A percentile compares a stretch with the other conserved stretches of the same genome.
These are phyloP conservation scores for Agrochola macilenta DNA, from an alignment of 2,888 invertebrate species.

Conservation along the genomic window DNA sequence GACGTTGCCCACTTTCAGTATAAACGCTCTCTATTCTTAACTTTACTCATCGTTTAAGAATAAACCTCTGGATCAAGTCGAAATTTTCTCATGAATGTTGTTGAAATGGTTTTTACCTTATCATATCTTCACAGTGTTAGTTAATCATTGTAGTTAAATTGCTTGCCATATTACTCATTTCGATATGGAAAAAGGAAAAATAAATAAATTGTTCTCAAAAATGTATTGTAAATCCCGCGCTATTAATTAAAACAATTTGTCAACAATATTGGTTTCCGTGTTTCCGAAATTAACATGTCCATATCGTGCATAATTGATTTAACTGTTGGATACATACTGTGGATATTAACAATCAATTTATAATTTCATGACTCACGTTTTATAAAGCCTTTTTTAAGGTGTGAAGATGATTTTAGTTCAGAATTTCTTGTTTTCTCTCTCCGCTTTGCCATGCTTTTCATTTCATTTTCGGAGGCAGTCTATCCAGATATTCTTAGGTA, in stretches of 20 bases:
- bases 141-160: neutral
- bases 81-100: neutral
- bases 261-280: conserved; percentile 47
- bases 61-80: too few relatives aligned
- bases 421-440: neutral
- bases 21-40: too few relatives aligned
- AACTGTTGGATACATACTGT: conserved; percentile 19
- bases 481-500: neutral
- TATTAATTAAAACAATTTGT: conserved; percentile 55
- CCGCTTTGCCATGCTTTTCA: neutral
- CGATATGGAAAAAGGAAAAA: conserved; percentile 6
- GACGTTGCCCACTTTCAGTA: too few relatives aligned
- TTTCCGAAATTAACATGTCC: conserved; percentile 52
- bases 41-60: too few relatives aligned
- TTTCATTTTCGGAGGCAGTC: neutral
- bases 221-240: conserved; percentile 40
- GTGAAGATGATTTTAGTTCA: neutral
- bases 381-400: neutral
- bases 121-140: neutral
- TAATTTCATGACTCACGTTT: conserved; percentile 11
- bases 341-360: conserved; percentile 34
- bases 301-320: conserved; percentile 47
- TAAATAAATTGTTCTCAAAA: conserved; percentile 27
- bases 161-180: conserved; percentile 6
- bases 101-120: too few relatives aligned